Conservation (phyloP, 2,888 invertebrate genomes). For the Nephrotoma appendiculata region DNA sequence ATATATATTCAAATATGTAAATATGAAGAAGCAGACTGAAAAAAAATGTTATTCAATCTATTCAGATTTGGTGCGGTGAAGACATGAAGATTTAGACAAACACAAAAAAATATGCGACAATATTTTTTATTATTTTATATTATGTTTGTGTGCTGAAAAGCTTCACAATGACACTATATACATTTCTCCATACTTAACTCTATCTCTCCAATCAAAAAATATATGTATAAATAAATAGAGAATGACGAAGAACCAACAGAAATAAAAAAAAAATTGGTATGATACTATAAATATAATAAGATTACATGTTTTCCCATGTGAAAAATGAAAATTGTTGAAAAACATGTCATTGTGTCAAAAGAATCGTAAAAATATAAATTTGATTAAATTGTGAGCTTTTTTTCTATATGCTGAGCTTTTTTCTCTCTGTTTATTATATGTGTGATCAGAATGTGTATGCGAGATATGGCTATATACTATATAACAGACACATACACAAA, state of each 20-base stretch:
- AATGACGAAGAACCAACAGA: background rate
- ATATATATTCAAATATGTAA: background rate
- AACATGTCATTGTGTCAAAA: conserved; percentile 4
- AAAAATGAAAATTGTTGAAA: conserved; percentile 4
- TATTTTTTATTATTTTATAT: background rate
- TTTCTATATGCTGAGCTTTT: background rate
- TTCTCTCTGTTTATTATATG: background rate
- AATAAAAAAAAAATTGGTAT: background rate
- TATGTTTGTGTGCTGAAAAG: background rate
- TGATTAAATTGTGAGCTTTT: conserved; percentile 4
- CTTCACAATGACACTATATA: background rate
- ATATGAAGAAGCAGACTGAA: background rate
- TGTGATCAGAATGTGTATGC: background rate
- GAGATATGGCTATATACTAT: background rate
- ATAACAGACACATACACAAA: background rate
- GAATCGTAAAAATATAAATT: conserved; percentile 4
- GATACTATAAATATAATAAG: conserved; percentile 4
- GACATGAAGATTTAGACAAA: background rate
- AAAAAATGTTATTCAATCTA: background rate
- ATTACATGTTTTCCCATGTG: conserved; percentile 4
- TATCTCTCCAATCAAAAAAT: background rate
- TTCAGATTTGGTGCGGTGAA: background rate
- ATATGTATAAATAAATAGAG: background rate
- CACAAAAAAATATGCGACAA: background rate
- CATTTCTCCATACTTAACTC: background rate